phyloP scores from a whole-genome alignment of 2,797 vertebrate species.

The Acanthopagrus latus region DNA sequence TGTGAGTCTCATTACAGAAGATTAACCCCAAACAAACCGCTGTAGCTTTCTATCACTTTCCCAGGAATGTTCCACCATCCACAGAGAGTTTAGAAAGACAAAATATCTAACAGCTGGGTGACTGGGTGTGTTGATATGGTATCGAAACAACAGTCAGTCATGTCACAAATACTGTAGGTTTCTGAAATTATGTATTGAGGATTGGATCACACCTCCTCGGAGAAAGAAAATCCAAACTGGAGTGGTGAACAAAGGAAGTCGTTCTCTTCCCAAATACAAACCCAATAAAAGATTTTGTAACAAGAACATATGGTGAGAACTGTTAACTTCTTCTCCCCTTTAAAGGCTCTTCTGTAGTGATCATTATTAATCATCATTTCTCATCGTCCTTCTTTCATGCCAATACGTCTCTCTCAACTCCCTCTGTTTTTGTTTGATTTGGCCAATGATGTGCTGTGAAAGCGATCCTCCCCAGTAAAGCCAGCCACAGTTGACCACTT shows the following conservation, averaged over 20 bases:
- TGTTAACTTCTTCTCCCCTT: constrained; percentile 27
- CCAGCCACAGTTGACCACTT: constrained; percentile 84
- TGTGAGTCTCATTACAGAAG: constrained; percentile 27
- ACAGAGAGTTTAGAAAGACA: not conserved
- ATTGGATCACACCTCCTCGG: not conserved
- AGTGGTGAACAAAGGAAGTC: not conserved
- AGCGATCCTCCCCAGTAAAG: constrained; percentile 68
- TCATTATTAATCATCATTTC: constrained; percentile 55
- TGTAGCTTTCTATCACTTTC: constrained; percentile 27
- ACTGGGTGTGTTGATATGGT: not conserved
- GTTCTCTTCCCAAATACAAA: constrained; percentile 11
- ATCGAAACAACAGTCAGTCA: not conserved
- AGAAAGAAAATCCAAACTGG: constrained; percentile 3
- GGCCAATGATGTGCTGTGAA: constrained; percentile 68
- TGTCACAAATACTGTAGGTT: constrained; percentile 8
- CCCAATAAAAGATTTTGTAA: constrained; percentile 8
- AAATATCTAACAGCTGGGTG: constrained; percentile 26
- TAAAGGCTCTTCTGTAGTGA: constrained; percentile 36
- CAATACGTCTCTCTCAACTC: constrained; percentile 45
- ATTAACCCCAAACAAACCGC: constrained; percentile 43
- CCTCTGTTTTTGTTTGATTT: constrained; percentile 73
- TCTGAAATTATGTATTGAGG: not conserved
- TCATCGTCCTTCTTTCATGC: constrained; percentile 49
- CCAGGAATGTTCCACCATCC: not conserved
- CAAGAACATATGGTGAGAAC: constrained; percentile 16